Evolutionary conservation across 2,888 invertebrate genomes (phyloP).

Genomic region (Diachrysia chrysitis): DNA sequence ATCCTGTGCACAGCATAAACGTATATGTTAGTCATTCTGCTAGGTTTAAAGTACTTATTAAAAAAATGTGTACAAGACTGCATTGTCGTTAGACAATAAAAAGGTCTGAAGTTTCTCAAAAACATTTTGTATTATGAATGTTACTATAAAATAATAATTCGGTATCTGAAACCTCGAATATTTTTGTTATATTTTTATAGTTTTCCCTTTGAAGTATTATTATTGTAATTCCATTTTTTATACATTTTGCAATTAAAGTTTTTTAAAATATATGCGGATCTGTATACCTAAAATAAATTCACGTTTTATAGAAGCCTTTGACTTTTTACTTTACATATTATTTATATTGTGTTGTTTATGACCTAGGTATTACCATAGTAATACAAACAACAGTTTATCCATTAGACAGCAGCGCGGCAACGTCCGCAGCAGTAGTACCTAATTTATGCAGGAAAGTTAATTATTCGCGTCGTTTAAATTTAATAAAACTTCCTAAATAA

Average conservation of each 20-base stretch:
- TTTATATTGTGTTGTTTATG: not conserved
- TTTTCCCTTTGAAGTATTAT: slow-evolving; percentile 37
- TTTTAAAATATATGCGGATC: slow-evolving; percentile 33
- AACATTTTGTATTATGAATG: slow-evolving; percentile 31
- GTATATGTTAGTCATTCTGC: slow-evolving; percentile 2
- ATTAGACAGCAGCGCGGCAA: too few relatives aligned
- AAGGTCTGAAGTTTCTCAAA: slow-evolving; percentile 28
- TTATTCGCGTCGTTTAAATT: too few relatives aligned
- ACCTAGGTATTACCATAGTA: not conserved
- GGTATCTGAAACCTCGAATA: slow-evolving; percentile 34
- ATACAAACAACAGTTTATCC: too few relatives aligned
- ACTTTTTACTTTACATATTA: not conserved
- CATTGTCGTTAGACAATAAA: slow-evolving; percentile 47
- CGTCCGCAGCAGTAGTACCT: not conserved
- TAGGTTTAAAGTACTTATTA: slow-evolving; percentile 16
- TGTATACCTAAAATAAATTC: slow-evolving; percentile 37
- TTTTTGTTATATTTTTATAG: slow-evolving; percentile 54
- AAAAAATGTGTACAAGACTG: slow-evolving; percentile 41
- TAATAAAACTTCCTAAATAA: not conserved
- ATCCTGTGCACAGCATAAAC: slow-evolving; percentile 70
- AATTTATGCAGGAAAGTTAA: too few relatives aligned
- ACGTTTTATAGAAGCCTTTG: slow-evolving; percentile 28
- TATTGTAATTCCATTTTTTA: slow-evolving; percentile 24
- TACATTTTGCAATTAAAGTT: slow-evolving; percentile 22
- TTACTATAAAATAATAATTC: slow-evolving; percentile 17